Conservation (phyloP, 2,888 invertebrate genomes). For the Standfussiana lucernea region DNA sequence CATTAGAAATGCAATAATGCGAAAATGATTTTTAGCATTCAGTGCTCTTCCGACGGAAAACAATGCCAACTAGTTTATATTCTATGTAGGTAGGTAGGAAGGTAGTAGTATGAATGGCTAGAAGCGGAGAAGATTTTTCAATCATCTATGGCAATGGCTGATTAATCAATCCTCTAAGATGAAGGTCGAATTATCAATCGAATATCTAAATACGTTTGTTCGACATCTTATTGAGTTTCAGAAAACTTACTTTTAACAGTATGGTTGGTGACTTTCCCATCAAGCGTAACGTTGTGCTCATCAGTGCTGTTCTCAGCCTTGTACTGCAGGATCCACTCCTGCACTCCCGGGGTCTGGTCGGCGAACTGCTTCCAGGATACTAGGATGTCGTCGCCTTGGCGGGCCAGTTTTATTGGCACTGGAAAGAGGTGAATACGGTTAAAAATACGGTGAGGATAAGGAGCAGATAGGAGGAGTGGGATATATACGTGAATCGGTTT, state of each 20-base stretch:
- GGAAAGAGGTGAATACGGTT: constrained; percentile 14
- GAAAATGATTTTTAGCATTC: too few relatives aligned
- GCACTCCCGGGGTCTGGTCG: constrained; percentile 75
- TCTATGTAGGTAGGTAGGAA: too few relatives aligned
- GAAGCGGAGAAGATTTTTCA: too few relatives aligned
- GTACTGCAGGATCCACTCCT: constrained; percentile 85
- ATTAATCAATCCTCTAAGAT: too few relatives aligned
- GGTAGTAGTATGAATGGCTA: too few relatives aligned
- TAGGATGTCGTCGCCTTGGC: constrained; percentile 74
- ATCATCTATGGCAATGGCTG: too few relatives aligned
- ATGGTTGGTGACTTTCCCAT: constrained; percentile 74
- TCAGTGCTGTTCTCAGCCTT: constrained; percentile 69
- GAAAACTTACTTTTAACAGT: constrained; percentile 75
- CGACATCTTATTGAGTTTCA: too few relatives aligned
- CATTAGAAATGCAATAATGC: too few relatives aligned
- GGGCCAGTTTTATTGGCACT: constrained; percentile 83
- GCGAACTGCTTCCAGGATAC: constrained; percentile 84
- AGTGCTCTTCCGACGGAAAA: neutral
- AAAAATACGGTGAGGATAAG: neutral
- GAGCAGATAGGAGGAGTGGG: neutral
- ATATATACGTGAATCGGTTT: neutral
- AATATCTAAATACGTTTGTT: too few relatives aligned
- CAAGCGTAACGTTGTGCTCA: constrained; percentile 77
- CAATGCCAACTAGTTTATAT: neutral
- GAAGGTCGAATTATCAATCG: too few relatives aligned